phyloP scores from a whole-genome alignment of 2,888 invertebrate species.

The Trichacis sp. region DNA sequence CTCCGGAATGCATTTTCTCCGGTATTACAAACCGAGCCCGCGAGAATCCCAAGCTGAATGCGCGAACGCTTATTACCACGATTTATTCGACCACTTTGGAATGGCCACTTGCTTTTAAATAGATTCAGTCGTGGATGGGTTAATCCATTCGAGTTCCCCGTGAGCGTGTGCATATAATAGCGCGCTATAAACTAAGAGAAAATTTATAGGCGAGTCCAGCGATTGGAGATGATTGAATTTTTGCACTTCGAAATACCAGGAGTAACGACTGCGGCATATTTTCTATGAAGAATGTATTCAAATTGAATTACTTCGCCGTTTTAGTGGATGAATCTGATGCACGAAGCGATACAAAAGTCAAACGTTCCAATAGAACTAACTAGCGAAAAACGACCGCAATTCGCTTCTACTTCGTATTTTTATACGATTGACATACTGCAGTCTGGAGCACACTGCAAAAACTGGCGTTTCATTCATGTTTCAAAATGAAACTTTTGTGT shows the following conservation, averaged over 20 bases:
- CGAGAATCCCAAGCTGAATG: conserved; percentile 20
- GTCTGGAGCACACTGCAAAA: too few species aligned
- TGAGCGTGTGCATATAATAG: conserved; percentile 26
- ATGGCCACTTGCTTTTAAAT: conserved; percentile 35
- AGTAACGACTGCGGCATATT: not conserved
- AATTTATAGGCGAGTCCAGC: conserved; percentile 12
- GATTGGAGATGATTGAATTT: conserved; percentile 16
- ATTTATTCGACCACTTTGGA: conserved; percentile 35
- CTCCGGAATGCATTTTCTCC: not conserved
- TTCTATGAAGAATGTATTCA: not conserved
- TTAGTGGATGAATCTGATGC: too few species aligned
- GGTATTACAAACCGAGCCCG: conserved; percentile 3
- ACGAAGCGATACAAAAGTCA: conserved; percentile 48
- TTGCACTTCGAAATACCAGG: conserved; percentile 9
- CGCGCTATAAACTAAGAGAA: conserved; percentile 20
- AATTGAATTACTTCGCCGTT: too few species aligned
- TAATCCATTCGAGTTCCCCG: conserved; percentile 26
- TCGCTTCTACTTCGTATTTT: too few species aligned
- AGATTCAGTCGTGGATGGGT: conserved; percentile 38
- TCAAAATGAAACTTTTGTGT: too few species aligned
- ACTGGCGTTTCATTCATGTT: too few species aligned
- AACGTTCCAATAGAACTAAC: too few species aligned
- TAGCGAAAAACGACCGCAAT: too few species aligned
- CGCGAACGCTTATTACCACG: conserved; percentile 29
- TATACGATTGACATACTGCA: too few species aligned